Conservation (phyloP, 2,797 vertebrate species). For the Paratrypauchen microcephalus region DNA sequence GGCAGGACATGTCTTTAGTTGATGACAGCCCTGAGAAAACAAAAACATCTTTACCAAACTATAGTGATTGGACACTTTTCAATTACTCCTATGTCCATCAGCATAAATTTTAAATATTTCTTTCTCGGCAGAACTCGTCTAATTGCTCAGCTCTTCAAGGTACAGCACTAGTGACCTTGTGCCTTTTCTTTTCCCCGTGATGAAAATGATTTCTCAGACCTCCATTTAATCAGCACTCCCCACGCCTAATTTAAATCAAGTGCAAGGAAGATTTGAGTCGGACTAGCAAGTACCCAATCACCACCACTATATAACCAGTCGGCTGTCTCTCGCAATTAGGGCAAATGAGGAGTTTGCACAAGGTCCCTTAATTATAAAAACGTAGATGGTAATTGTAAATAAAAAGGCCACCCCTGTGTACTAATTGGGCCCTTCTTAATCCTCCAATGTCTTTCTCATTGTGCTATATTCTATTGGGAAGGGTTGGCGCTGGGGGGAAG, state of each 20-base stretch:
- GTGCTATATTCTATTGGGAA: conserved; percentile 48
- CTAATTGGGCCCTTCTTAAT: conserved; percentile 66
- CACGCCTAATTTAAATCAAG: conserved; percentile 12
- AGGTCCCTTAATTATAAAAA: conserved; percentile 46
- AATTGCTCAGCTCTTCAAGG: not conserved
- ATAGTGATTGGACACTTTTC: not conserved
- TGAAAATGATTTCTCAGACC: conserved; percentile 18
- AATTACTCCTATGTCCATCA: not conserved
- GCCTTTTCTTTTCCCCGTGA: conserved; percentile 1
- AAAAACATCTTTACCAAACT: too few relatives aligned
- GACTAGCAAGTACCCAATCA: conserved; percentile 45
- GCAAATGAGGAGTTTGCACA: conserved; percentile 44
- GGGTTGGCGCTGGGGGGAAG: conserved; percentile 31
- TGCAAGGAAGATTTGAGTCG: conserved; percentile 13
- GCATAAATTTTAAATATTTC: not conserved
- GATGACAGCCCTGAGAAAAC: too few relatives aligned
- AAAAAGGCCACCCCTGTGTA: conserved; percentile 42
- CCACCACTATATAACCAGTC: conserved; percentile 1
- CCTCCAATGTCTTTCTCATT: conserved; percentile 51
- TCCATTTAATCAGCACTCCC: conserved; percentile 36
- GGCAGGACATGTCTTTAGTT: too few relatives aligned
- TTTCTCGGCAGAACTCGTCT: not conserved
- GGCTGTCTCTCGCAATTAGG: conserved; percentile 15
- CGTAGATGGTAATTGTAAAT: conserved; percentile 29
- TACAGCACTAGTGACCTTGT: not conserved